Percentiles rank a stretch among this genome's conserved stretches.
Conservation (phyloP, 2,113 vertebrate genomes). For the Microtus ochrogaster region DNA sequence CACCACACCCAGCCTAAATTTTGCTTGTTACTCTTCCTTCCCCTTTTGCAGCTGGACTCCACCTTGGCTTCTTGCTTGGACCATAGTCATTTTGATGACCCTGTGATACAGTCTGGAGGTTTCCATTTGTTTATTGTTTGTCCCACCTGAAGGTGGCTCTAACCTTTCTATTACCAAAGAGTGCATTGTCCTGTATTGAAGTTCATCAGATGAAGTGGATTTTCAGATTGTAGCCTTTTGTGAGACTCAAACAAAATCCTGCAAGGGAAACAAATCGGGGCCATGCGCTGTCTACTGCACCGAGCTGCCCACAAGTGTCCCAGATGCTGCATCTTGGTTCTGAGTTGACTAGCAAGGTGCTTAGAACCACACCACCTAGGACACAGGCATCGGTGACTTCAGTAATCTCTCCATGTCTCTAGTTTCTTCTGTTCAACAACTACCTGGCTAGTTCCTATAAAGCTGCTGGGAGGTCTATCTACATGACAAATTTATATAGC, state of each 20-base stretch:
- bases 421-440: not conserved
- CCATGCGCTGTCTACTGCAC: not conserved
- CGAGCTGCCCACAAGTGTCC: not conserved
- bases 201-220: conserved; percentile 21
- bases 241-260: conserved; percentile 36
- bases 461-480: not conserved
- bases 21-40: conserved; percentile 6
- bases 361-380: not conserved
- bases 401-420: not conserved
- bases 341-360: conserved; percentile 15
- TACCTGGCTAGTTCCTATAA: not conserved
- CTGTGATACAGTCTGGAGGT: not conserved
- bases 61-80: not conserved
- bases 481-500: not conserved
- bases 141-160: conserved; percentile 33
- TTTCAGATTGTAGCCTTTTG: conserved; percentile 37
- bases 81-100: not conserved
- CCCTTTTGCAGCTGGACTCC: not conserved
- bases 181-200: not conserved
- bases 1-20: not conserved
- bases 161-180: conserved; percentile 48
- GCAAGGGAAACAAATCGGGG: conserved; percentile 14
- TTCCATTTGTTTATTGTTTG: conserved; percentile 31
- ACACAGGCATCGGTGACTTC: not conserved
- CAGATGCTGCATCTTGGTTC: not conserved